phyloP scores from a whole-genome alignment of 1,140 invertebrate genomes.

The Scaptomyza hsui region DNA sequence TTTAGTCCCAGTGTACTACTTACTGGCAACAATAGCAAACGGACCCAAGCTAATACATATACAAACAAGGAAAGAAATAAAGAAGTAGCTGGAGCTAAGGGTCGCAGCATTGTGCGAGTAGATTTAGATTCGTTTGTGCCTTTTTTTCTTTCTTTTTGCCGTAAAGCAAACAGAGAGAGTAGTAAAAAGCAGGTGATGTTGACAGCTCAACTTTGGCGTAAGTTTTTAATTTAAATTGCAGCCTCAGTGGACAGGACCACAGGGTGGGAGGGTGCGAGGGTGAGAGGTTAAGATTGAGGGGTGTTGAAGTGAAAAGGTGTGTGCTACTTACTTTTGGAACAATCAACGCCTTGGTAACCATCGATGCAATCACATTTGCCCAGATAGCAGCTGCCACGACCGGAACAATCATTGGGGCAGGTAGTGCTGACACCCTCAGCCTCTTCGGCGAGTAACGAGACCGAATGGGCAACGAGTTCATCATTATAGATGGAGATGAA shows the following conservation, averaged over 20 bases:
- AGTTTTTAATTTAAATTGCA: conserved; percentile 59
- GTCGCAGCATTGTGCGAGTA: conserved; percentile 24
- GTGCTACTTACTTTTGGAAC: conserved; percentile 93
- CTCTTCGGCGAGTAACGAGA: conserved; percentile 91
- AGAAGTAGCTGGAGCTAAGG: conserved; percentile 5
- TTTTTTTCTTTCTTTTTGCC: conserved; percentile 2
- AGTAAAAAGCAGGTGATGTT: conserved; percentile 60
- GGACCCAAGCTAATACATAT: no score
- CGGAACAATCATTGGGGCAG: conserved; percentile 97
- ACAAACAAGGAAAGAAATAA: no score
- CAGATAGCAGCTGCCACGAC: conserved; percentile 96
- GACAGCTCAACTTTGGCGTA: conserved; percentile 62
- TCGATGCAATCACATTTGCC: conserved; percentile 98
- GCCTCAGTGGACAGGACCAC: conserved; percentile 18
- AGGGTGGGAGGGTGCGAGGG: neutral
- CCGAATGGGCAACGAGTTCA: conserved; percentile 92
- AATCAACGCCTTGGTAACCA: conserved; percentile 95
- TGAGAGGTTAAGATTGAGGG: conserved; percentile 1
- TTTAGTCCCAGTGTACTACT: no score
- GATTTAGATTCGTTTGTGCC: conserved; percentile 23
- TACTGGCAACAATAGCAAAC: no score
- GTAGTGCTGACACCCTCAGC: conserved; percentile 94
- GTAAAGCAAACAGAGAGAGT: conserved; percentile 35
- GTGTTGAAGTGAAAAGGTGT: neutral
- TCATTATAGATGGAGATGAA: conserved; percentile 98